phyloP scores from a whole-genome alignment of 2,797 vertebrate genomes.

The Chelidonichthys spinosus region DNA sequence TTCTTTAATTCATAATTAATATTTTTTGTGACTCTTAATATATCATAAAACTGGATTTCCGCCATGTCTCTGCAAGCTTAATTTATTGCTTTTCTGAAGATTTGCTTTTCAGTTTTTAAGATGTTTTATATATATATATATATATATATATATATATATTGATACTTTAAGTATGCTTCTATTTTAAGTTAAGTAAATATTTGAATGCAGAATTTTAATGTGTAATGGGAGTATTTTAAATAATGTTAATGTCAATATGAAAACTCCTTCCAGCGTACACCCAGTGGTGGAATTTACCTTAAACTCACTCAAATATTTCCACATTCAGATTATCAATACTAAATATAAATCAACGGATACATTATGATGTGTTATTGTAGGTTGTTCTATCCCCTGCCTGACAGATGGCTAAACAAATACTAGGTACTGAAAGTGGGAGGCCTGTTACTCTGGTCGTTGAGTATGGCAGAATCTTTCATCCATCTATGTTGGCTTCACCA shows the following conservation, averaged over 20 bases:
- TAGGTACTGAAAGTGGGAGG: too few relatives aligned
- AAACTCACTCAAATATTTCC: background rate
- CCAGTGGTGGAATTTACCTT: background rate
- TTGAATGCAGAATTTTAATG: background rate
- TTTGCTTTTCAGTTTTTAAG: background rate
- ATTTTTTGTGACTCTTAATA: background rate
- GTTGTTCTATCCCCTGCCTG: background rate
- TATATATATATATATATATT: background rate
- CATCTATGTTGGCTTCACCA: too few relatives aligned
- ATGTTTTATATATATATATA: background rate
- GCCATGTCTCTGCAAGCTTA: background rate
- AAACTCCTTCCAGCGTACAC: background rate
- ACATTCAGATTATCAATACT: background rate
- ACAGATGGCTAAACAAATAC: too few relatives aligned
- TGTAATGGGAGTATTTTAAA: background rate
- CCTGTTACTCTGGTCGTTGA: too few relatives aligned
- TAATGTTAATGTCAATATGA: background rate
- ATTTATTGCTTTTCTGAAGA: background rate
- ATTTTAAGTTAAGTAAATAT: background rate
- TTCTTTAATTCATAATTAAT: background rate
- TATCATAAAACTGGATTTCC: background rate
- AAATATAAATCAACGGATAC: background rate
- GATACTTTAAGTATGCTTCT: background rate
- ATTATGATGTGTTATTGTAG: background rate
- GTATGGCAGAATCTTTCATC: too few relatives aligned